Base-by-base conservation (phyloP, 1,140 invertebrate genomes). In the Callitettix versicolor region DNA sequence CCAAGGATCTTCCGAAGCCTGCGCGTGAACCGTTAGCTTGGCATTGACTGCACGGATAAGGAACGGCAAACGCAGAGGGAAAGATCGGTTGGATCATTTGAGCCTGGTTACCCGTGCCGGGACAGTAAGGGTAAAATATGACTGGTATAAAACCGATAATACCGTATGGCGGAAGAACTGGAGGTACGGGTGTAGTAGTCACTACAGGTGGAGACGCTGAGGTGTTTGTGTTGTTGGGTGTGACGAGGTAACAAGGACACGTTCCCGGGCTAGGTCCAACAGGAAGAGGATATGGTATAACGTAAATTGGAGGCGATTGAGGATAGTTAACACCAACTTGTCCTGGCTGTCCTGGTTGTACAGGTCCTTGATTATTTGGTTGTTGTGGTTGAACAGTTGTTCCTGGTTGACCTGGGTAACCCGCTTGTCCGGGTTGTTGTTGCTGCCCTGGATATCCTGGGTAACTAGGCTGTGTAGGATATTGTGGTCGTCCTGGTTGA, bases 91-190 rank as follows among this genome's bases (percentile, higher is more conserved):
- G 70, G 38, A 76, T 72, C 22, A 64, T 69, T 52, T 72, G 64
- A 57, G 70, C 69, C 9, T 44, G 49, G 33, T 72, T 67, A 3
- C 64, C 64, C 44, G 71, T 71, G 20, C 73, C 74, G 1, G 76
- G 74, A 61, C 78, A 80, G 59, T 73, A 76, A 1, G 78, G 78
- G 46, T 77, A 71, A 57, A 79, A 79, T 2, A 80, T 68, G 6
- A 80, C 76, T 3, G 78, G 78, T 24, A 80, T 69, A 58, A 76
- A 79, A 40, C 76, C 78, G 24, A 79, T 69, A 3, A 75, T 68
- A 15, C 72, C 73, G 42, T 71, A 71, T 0, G 74, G 71, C 0
- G 72, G 72, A 3, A 59, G 22, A 7, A 20, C 42, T 7, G 49
- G 24, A n/a, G 41, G 3, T 9, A 20, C 5, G 46, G 60, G 53